Evolutionary conservation across 2,113 vertebrate genomes (phyloP), one percentile per base, ranked within the genome.

Genomic region (Neofelis nebulosa): DNA sequence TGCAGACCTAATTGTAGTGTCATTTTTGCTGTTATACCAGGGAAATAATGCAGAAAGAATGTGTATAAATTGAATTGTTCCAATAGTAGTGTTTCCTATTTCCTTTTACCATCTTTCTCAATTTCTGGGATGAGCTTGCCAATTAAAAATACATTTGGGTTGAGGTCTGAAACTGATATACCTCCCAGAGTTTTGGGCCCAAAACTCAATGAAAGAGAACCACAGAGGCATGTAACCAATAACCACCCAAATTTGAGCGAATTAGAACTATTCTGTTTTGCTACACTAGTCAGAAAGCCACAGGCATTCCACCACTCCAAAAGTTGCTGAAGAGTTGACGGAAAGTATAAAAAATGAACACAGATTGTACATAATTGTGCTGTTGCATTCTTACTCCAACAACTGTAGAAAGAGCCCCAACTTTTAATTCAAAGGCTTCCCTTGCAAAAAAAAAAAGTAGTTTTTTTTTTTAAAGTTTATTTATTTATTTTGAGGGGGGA

Each of bases 101-200:
- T 71, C 29, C 89, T 96, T 97, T 83, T 74, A 80, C 16, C 33
- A 45, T 97, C 90, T 63, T 95, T 94, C 79, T 95, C 48, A 74
- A 83, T 92, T 97, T 97, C 68, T 76, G 27, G 88, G 78, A 96
- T 84, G 88, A 94, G 85, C 38, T 27, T 96, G 84, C 88, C 90
- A 97, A 98, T 98, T 98, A 98, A 97, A 95, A 98, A 95, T 96
- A 36, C 36, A 89, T 96, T 98, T 89, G 95, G 81, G 87, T 80
- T 95, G 95, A 98, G 84, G 45, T 95, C 97, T 93, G 97, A 98
- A 98, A 98, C 90, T 91, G 96, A 98, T 97, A 98, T 84, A 97
- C 92, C 92, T 95, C 95, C 95, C 82, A 94, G 95, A 96, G 55
- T 83, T 96, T 97, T 91, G 90, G 96, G 96, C 50, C 29, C 61